phyloP scores from a whole-genome alignment of 1,140 invertebrate species.

The Drosophila sp. region DNA sequence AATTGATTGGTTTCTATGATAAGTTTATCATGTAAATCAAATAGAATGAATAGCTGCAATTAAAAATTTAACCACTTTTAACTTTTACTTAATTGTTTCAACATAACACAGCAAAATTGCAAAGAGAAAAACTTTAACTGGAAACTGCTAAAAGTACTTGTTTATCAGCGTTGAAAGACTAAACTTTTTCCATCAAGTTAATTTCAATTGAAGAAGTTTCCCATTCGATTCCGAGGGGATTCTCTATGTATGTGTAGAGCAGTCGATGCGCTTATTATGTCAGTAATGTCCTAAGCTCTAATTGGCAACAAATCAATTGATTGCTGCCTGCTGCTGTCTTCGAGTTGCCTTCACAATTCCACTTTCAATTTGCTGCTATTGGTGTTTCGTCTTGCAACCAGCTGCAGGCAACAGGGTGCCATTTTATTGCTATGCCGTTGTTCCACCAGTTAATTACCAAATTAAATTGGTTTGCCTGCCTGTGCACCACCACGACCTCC shows the following conservation, averaged over 20 bases:
- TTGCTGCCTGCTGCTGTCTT: constrained; percentile 2
- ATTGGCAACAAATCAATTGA: constrained; percentile 11
- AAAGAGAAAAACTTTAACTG: background rate
- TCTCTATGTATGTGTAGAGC: background rate
- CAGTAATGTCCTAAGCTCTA: constrained; percentile 11
- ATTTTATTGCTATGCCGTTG: background rate
- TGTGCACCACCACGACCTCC: background rate
- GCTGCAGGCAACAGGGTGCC: constrained; percentile 7
- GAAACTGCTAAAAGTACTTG: background rate
- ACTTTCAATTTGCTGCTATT: constrained; percentile 7
- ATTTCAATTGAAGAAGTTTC: background rate
- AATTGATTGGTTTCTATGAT: background rate
- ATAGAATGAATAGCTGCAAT: background rate
- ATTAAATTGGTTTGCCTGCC: background rate
- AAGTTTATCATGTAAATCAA: background rate
- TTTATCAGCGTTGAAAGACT: background rate
- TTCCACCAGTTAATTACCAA: constrained; percentile 9
- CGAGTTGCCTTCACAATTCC: constrained; percentile 6
- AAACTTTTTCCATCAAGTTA: background rate
- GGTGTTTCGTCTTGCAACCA: background rate
- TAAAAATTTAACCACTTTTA: background rate
- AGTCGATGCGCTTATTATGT: constrained; percentile 8
- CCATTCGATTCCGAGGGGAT: background rate
- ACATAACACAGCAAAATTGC: too few species aligned
- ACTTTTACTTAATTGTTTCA: background rate